Conservation (phyloP, 2,113 vertebrate genomes). For the Pachycephala philippinensis region DNA sequence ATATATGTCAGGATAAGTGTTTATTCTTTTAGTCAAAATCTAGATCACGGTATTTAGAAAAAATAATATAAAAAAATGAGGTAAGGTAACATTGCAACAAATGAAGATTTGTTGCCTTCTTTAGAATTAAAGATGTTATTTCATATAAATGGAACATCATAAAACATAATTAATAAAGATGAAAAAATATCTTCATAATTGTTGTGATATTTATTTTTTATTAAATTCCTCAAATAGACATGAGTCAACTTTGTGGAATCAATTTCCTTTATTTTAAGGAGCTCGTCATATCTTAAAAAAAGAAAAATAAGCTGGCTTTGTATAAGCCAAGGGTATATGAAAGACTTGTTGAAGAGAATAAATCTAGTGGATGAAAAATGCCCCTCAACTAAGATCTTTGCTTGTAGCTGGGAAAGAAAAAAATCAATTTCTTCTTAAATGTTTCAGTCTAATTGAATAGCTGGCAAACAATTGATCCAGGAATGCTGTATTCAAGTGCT, state of each 20-base stretch:
- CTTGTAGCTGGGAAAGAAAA: neutral
- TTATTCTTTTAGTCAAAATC: neutral
- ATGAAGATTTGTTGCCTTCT: neutral
- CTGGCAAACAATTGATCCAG: conserved; percentile 5
- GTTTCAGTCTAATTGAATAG: neutral
- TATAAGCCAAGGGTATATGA: neutral
- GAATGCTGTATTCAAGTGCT: neutral
- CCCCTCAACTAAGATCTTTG: neutral
- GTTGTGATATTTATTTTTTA: neutral
- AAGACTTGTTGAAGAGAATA: neutral
- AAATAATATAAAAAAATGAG: neutral
- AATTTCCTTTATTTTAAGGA: neutral
- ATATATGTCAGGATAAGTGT: neutral
- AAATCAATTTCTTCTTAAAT: neutral
- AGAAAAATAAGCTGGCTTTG: neutral
- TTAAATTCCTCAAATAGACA: neutral
- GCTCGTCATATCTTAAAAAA: neutral
- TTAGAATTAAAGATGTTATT: neutral
- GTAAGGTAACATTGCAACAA: neutral
- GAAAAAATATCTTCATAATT: neutral
- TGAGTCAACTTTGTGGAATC: neutral
- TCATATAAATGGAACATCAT: neutral
- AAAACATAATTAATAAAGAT: neutral
- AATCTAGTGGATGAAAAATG: neutral
- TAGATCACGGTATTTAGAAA: neutral